These are phyloP conservation scores for Scaptomyza parva DNA, from an alignment of 2,888 invertebrate genomes.

Conservation along the genomic window DNA sequence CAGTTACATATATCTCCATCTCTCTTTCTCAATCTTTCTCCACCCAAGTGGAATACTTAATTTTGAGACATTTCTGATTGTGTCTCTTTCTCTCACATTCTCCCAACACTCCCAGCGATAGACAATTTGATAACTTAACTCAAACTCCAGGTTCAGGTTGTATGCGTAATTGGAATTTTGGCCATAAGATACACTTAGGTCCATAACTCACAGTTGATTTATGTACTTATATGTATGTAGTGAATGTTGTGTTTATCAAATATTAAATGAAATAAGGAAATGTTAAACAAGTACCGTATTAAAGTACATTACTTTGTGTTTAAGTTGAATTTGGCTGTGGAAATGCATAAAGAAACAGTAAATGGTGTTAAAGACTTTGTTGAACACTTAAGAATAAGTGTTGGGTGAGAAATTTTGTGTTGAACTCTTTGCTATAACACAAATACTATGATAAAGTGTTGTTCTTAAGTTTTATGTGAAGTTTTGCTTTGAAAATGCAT, in stretches of 20 bases:
- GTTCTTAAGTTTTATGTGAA: neutral
- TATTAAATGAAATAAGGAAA: neutral
- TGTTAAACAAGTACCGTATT: neutral
- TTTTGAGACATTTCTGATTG: neutral
- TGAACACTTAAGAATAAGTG: too few species aligned
- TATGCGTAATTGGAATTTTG: neutral
- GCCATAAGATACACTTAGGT: neutral
- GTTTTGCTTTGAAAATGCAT: neutral
- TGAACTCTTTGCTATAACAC: too few species aligned
- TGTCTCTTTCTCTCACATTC: neutral
- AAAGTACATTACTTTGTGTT: too few species aligned
- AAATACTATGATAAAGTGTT: slow-evolving; percentile 6
- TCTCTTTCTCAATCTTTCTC: neutral
- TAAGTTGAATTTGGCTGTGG: too few species aligned
- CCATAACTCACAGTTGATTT: slow-evolving; percentile 9
- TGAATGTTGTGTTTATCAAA: neutral
- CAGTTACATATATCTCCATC: slow-evolving; percentile 3
- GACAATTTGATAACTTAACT: neutral
- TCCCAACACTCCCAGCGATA: neutral
- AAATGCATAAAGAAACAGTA: too few species aligned
- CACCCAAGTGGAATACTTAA: slow-evolving; percentile 12
- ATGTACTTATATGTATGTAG: neutral
- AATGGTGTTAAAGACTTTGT: too few species aligned
- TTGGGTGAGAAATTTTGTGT: too few species aligned
- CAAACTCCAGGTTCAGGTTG: neutral